Evolutionary conservation across 2,113 vertebrate genomes (phyloP), one percentile per base, ranked within the genome.

Genomic region (Sturnus vulgaris): DNA sequence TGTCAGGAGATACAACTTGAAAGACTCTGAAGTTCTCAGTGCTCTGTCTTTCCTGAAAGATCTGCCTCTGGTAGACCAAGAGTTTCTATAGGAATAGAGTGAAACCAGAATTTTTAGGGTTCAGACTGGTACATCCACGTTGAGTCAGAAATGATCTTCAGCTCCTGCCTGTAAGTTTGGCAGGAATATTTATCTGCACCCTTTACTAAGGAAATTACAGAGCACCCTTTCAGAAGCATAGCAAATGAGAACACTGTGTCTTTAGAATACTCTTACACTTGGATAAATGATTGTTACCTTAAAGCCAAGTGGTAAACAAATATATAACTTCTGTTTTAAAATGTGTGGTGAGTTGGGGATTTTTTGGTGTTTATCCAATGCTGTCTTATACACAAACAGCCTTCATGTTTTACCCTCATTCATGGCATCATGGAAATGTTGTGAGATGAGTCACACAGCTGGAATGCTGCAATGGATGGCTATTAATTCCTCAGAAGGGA

Each of bases 121-220:
- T 73, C 55, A 81, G 27, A 47, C 30, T 81, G 30, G 20, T 82
- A 18, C 59, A 75, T 63, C 37, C 35, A 63, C 28, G 20, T 59
- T 88, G 30, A 92, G 21, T 80, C 71, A 52, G 53, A 91, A 39
- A 55, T 55, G 30, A 83, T 72, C 16, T 84, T 87, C 46, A 82
- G 28, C 47, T 86, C 47, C 63, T 83, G 35, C 14, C 33, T 65
- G 2, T 59, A 33, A 40, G 9, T 68, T 68, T 80, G 77, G 24
- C 71, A 80, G 49, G 47, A 79, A n/a, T 83, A 72, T 50, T 80
- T 86, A 64, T 42, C 49, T 81, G 40, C 19, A 72, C 11, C 40
- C 44, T 61, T 83, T 65, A 18, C 11, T 73, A 40, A 83, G 17
- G 46, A 60, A 77, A 70, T 72, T 69, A 68, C 42, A 77, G 72